phyloP scores from a whole-genome alignment of 2,797 vertebrate species.

The Champsocephalus gunnari region DNA sequence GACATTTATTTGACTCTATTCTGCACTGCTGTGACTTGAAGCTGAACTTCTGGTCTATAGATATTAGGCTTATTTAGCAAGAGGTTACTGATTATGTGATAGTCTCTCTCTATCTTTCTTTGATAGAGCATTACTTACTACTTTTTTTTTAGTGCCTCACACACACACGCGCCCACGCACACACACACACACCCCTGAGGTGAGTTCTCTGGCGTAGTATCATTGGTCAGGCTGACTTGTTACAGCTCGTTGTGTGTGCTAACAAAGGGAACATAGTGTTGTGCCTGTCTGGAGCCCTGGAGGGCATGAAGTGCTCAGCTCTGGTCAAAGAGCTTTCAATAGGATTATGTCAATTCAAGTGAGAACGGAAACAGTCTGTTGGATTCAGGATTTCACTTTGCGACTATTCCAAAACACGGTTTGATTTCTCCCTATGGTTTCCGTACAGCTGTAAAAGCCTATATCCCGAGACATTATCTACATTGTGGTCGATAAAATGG shows the following conservation, averaged over 20 bases:
- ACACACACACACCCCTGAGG: not conserved
- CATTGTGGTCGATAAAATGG: constrained; percentile 5
- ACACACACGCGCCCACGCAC: not conserved
- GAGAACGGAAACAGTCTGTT: constrained; percentile 20
- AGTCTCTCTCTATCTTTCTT: not conserved
- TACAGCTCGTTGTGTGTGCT: constrained; percentile 1
- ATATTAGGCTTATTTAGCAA: constrained; percentile 20
- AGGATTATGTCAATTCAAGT: constrained; percentile 4
- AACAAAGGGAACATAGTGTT: constrained; percentile 31
- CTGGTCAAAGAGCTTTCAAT: constrained; percentile 32
- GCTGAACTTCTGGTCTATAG: constrained; percentile 7
- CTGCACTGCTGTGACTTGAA: constrained; percentile 13
- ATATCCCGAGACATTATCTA: not conserved
- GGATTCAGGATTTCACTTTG: constrained; percentile 27
- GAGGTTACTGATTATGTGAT: not conserved
- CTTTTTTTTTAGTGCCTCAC: not conserved
- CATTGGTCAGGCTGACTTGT: constrained; percentile 37
- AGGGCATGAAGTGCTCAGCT: constrained; percentile 26
- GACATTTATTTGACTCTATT: constrained; percentile 3
- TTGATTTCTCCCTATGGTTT: not conserved
- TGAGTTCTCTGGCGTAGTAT: constrained; percentile 37
- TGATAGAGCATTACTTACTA: no score
- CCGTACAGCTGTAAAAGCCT: constrained; percentile 4
- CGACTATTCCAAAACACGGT: constrained; percentile 11
- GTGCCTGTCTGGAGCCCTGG: constrained; percentile 10